Base-by-base conservation (phyloP, 2,888 invertebrate species). In the Tryphoninae sp. region DNA sequence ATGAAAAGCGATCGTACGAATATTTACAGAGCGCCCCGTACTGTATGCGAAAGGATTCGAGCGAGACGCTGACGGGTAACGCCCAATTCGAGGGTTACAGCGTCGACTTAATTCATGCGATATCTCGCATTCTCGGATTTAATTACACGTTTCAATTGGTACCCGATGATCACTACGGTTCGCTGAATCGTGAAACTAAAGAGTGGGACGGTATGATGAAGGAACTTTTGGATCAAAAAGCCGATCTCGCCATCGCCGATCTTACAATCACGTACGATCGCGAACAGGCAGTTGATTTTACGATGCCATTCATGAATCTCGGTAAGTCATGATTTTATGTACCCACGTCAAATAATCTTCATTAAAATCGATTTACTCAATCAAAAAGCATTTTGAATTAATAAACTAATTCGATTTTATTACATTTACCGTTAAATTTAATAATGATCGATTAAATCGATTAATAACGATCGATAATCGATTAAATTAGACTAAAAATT, bases 191-290 rank as follows among this genome's bases (percentile, higher is more conserved):
- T 84, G 95, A 96, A 90, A 96, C 96, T 58, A 96, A 96, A 89
- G 97, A 97, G 93, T 97, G 97, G 97, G 97, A 97, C 90, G 97
- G 97, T 75, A 97, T 97, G 96, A 97, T 97, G 89, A 94, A 96
- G 88, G 97, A 97, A 91, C 93, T 97, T 77, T 92, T 97, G 85
- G 97, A 97, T 91, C 97, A 97, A 92, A 96, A 96, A 89, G 98
- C 98, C 11, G 98, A 99, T 92, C 93, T 99, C 85, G 99, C 98
- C 0, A 97, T 99, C 67, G 99, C 98, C 9, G 98, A 99, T 92
- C 94, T 99, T 76, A 99, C 99, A 42, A 99, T 99, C 87, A 99
- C 98, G 26, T 98, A 97, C 92, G 97, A 98, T 91, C 95, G 99
- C 90, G 98, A 98, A 91, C 95, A 96, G 89, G 95, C 94, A 58